phyloP scores from a whole-genome alignment of 1,140 invertebrate genomes.

The Elymnias hypermnestra region DNA sequence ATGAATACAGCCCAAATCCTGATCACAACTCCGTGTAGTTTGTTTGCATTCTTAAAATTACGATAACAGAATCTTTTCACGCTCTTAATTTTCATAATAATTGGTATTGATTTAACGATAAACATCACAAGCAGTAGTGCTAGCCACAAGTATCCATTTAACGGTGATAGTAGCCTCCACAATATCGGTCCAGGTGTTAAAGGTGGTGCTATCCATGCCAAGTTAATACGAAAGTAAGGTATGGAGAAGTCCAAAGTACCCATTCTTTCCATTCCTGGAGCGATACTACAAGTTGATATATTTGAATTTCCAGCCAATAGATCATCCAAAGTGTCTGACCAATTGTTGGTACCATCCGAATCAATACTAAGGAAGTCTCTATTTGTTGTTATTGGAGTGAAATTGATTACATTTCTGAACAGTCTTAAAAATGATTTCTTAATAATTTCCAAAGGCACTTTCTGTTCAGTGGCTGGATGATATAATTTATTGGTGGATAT shows the following conservation, averaged over 20 bases:
- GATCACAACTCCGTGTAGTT: slow-evolving; percentile 36
- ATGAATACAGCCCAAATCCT: slow-evolving; percentile 48
- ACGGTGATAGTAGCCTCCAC: slow-evolving; percentile 44
- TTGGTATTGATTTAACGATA: slow-evolving; percentile 40
- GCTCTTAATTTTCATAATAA: slow-evolving; percentile 29
- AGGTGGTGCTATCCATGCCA: slow-evolving; percentile 50
- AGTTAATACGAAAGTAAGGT: slow-evolving; percentile 46
- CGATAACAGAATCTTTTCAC: slow-evolving; percentile 32
- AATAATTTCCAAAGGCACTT: slow-evolving; percentile 40
- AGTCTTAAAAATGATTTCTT: slow-evolving; percentile 37
- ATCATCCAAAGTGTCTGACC: slow-evolving; percentile 49
- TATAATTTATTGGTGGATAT: slow-evolving; percentile 53
- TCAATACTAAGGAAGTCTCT: slow-evolving; percentile 48
- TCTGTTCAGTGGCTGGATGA: slow-evolving; percentile 39
- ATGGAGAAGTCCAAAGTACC: slow-evolving; percentile 41
- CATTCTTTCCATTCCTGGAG: slow-evolving; percentile 39
- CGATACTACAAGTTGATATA: slow-evolving; percentile 49
- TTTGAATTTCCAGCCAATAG: slow-evolving; percentile 40
- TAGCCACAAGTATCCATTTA: slow-evolving; percentile 53
- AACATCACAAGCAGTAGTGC: slow-evolving; percentile 37
- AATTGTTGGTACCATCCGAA: slow-evolving; percentile 44
- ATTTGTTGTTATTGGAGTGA: slow-evolving; percentile 36
- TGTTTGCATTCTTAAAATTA: slow-evolving; percentile 43
- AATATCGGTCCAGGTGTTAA: slow-evolving; percentile 30
- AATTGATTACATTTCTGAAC: slow-evolving; percentile 44